Conservation (phyloP, 2,888 invertebrate species). For the Heliconius hortense region DNA sequence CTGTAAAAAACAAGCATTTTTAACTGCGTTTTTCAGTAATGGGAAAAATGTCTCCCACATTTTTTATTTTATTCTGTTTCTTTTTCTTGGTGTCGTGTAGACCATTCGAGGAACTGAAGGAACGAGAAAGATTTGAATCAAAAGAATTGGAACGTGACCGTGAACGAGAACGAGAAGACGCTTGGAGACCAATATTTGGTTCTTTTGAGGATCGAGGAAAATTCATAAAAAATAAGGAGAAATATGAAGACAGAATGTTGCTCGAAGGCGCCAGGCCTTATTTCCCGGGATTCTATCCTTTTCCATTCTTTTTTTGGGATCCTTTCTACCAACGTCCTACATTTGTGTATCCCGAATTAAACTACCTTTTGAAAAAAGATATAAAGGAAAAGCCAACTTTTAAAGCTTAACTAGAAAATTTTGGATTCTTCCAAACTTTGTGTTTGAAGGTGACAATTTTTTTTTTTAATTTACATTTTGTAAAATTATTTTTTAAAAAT, state of each 20-base stretch:
- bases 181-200: slow-evolving; percentile 51
- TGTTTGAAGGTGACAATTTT: not conserved
- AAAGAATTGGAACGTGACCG: slow-evolving; percentile 23
- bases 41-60: slow-evolving; percentile 26
- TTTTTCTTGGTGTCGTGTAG: slow-evolving; percentile 22
- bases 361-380: slow-evolving; percentile 53
- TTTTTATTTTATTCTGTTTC: slow-evolving; percentile 25
- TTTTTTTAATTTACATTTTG: too few relatives aligned
- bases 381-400: slow-evolving; percentile 48
- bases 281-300: slow-evolving; percentile 52
- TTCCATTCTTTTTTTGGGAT: slow-evolving; percentile 55
- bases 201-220: slow-evolving; percentile 52
- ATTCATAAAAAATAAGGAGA: slow-evolving; percentile 52
- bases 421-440: too few relatives aligned
- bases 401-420: not conserved
- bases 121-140: slow-evolving; percentile 25
- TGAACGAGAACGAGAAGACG: slow-evolving; percentile 37
- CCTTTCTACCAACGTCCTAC: slow-evolving; percentile 47
- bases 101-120: slow-evolving; percentile 32
- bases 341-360: slow-evolving; percentile 49
- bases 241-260: slow-evolving; percentile 54
- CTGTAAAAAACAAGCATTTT: not conserved
- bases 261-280: slow-evolving; percentile 47
- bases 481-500: not conserved
- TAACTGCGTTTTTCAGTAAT: not conserved